Conservation (phyloP, 2,113 vertebrate genomes). For the Sapayoa aenigma region DNA sequence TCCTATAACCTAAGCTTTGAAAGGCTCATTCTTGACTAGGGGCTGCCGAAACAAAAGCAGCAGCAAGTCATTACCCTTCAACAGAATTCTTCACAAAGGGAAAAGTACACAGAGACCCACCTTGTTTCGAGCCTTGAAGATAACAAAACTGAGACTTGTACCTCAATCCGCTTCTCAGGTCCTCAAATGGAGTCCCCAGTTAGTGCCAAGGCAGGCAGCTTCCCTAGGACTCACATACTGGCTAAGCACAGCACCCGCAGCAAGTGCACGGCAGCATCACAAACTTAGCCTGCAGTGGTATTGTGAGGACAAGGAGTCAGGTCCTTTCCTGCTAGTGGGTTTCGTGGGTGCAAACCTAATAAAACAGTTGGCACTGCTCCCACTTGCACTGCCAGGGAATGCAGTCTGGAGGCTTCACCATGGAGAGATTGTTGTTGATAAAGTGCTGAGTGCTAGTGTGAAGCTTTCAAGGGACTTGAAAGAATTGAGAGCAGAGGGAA, state of each 20-base stretch:
- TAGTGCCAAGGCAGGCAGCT: not conserved
- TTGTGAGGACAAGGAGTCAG: not conserved
- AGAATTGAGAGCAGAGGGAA: not conserved
- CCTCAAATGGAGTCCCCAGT: fast-evolving
- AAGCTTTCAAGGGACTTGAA: slow-evolving; percentile 38
- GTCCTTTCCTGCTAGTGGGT: not conserved
- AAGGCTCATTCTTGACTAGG: not conserved
- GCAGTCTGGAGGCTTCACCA: not conserved
- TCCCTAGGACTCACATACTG: not conserved
- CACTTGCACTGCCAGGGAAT: not conserved
- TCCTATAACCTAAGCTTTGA: not conserved
- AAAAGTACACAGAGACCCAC: not conserved
- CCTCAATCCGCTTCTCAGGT: not conserved
- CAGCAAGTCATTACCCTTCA: not conserved
- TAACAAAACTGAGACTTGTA: not conserved
- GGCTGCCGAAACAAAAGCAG: not conserved
- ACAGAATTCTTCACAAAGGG: not conserved
- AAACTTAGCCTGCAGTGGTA: fast-evolving
- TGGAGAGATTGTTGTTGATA: not conserved
- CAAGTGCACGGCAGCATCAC: fast-evolving
- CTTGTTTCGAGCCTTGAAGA: not conserved
- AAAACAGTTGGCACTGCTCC: not conserved
- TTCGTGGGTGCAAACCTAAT: slow-evolving; percentile 29
- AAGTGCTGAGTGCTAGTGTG: slow-evolving; percentile 1
- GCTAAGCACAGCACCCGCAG: fast-evolving